These are phyloP conservation scores for Empidonax alnorum DNA, from an alignment of 2,113 vertebrate species.

Conservation along the genomic window DNA sequence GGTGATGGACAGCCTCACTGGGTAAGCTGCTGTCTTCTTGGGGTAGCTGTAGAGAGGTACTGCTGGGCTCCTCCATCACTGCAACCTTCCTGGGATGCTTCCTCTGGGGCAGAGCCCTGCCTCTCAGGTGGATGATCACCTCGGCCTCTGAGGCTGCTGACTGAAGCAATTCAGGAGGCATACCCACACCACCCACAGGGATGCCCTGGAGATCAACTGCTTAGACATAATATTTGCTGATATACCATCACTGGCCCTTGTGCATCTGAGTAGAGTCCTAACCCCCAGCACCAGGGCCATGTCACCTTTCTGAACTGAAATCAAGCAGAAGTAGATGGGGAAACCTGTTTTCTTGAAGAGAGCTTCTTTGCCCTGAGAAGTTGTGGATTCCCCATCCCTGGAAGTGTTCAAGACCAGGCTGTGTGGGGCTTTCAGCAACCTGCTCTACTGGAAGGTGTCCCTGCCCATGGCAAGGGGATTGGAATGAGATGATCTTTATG, in stretches of 20 bases:
- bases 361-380: neutral
- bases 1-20: neutral
- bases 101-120: neutral
- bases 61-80: rapidly evolving
- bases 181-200: neutral
- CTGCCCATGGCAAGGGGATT: neutral
- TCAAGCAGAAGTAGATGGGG: neutral
- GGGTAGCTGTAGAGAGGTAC: neutral
- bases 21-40: neutral
- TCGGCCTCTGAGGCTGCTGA: neutral
- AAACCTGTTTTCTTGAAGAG: neutral
- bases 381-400: neutral
- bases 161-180: neutral
- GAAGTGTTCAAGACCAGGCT: neutral
- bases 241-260: neutral
- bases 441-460: neutral
- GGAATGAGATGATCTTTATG: neutral
- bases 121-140: neutral
- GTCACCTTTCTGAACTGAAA: neutral
- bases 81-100: neutral
- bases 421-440: neutral
- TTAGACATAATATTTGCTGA: neutral
- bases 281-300: neutral
- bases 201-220: neutral
- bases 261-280: neutral